Conservation (phyloP, 2,888 invertebrate genomes). For the Andrena camellia region DNA sequence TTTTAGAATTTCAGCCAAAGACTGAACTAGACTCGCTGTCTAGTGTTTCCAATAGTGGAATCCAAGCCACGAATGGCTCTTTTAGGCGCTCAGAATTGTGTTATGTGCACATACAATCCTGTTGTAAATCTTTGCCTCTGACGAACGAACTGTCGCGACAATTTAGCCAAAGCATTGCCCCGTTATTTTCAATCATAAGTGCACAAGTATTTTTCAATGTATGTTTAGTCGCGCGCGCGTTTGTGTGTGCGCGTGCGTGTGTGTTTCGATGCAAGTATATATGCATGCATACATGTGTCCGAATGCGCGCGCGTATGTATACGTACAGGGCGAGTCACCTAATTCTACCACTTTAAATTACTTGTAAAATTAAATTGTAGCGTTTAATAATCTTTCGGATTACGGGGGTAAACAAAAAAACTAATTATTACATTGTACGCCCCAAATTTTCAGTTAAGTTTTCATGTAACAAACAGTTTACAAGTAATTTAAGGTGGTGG, state of each 20-base stretch:
- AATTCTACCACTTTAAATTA: neutral
- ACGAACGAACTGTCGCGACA: constrained; percentile 12
- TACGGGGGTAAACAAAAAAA: too few species aligned
- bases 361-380: too few species aligned
- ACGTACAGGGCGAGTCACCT: neutral
- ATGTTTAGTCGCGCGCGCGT: constrained; percentile 1
- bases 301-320: neutral
- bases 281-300: neutral
- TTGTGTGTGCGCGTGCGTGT: neutral
- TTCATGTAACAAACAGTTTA: too few species aligned
- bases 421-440: too few species aligned
- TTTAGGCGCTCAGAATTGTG: neutral
- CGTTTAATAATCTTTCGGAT: too few species aligned
- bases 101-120: neutral
- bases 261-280: neutral
- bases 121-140: constrained; percentile 38
- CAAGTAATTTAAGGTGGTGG: too few species aligned
- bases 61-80: neutral
- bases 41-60: neutral
- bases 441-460: too few species aligned
- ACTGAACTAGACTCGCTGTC: constrained; percentile 11
- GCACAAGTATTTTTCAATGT: constrained; percentile 21
- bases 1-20: neutral
- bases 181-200: constrained; percentile 3
- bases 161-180: constrained; percentile 34